Base-by-base conservation (phyloP, 2,888 invertebrate species). In the Pristionchus arcanus region DNA sequence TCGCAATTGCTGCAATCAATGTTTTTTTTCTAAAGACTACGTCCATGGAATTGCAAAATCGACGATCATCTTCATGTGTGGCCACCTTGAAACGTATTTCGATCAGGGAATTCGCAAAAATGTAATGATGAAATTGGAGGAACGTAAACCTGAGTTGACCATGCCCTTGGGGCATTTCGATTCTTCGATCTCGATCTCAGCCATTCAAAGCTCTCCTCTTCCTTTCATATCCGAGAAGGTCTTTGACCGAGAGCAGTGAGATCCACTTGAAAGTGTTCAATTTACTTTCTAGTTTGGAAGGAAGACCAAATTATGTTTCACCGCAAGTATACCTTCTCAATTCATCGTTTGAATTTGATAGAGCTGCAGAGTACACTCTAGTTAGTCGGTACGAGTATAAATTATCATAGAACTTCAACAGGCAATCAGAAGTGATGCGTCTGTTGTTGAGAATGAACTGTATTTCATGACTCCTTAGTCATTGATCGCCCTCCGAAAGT, bases 241-340 rank as follows among this genome's bases (percentile, higher is more conserved):
- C 74, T 74, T 37, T 74, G 74, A 74, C 74, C 74, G 37, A n/a
- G 25, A 59, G 59, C 13, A 37, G 31, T 7, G 34, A 74, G 37
- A 74, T 37, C 74, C 74, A 74, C 74, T 74, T 37, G 74, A 74
- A n/a, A 37, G 15, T 7, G 37, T 21, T 16, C 68, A 31, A 34
- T 34, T 19, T 74, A 74, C 74, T 2, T 31, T 74, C 74, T 74
- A 74, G 74, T 74, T 74, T 37, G 68, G 68, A 13, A 28, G 66
- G 28, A 11, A 15, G 28, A 11, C 31, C 31, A 28, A 34, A 4
- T 31, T 71, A 34, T 34, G 68, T 71, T 71, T 71, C 68, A 71
- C 13, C 28, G 15, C 11, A 2, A 15, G 31, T 71, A 31, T 5
- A 71, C 13, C 68, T 71, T 71, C 16, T 15, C 68, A 31, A 25